Conservation (phyloP, 2,113 vertebrate genomes). For the Rattus norvegicus region GRCr8 NC_086023.1:68781001-68781500, state of each 20-base stretch:
- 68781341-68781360: slow-evolving; percentile 90
- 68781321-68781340: slow-evolving; percentile 87
- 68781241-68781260: not conserved
- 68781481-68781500: not conserved
- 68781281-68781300: slow-evolving; percentile 49
- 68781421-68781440: slow-evolving; percentile 96
- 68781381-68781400: slow-evolving; percentile 93
- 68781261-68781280: slow-evolving; percentile 5
- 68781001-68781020: slow-evolving; percentile 5
- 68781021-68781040: not conserved
- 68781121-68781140: not conserved
- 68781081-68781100: slow-evolving; percentile 26
- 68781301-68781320: slow-evolving; percentile 83
- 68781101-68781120: not conserved
- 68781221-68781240: not conserved
- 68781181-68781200: not conserved
- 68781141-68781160: not conserved
- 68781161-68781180: not conserved
- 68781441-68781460: not conserved
- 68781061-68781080: not conserved
- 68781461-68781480: not conserved
- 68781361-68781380: slow-evolving; percentile 92
- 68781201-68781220: slow-evolving; percentile 13
- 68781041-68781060: slow-evolving; percentile 18
- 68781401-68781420: slow-evolving; percentile 94